A percentile compares a stretch with the other conserved stretches of the same genome.
These are phyloP conservation scores for Spilarctia lutea DNA, from an alignment of 2,888 invertebrate genomes.

Conservation along the genomic window DNA sequence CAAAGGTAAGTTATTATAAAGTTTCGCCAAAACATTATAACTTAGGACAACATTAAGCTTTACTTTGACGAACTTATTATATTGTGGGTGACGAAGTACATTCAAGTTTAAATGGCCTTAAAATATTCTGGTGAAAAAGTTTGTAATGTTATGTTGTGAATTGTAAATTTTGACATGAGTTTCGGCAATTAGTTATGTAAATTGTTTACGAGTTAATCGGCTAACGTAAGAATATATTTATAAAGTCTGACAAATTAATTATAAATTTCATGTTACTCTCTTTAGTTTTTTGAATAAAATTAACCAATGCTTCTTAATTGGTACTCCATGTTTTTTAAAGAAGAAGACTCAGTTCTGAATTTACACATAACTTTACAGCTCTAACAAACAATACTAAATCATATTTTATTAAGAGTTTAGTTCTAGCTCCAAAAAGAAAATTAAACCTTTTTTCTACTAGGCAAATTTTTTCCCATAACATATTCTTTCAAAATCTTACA, in stretches of 20 bases:
- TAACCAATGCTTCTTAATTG: not conserved
- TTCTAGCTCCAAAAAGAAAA: too few relatives aligned
- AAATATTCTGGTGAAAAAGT: constrained; percentile 13
- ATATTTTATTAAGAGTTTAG: not conserved
- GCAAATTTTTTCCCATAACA: too few relatives aligned
- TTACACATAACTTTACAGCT: not conserved
- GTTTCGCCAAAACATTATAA: constrained; percentile 15
- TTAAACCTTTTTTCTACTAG: too few relatives aligned
- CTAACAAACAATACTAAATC: not conserved
- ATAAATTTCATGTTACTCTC: not conserved
- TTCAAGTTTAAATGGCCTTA: constrained; percentile 17
- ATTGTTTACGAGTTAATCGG: constrained; percentile 9
- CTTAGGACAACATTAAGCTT: constrained; percentile 15
- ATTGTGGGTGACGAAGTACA: constrained; percentile 2
- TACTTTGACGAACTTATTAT: constrained; percentile 9
- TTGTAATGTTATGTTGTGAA: constrained; percentile 1
- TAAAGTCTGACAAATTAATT: not conserved
- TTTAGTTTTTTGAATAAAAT: not conserved
- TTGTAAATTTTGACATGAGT: not conserved
- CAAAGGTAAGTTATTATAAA: constrained; percentile 87
- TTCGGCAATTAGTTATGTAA: constrained; percentile 16
- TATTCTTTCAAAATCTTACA: too few relatives aligned
- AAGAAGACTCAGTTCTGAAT: not conserved
- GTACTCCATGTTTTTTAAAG: not conserved
- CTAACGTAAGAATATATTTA: not conserved